Evolutionary conservation across 1,140 invertebrate genomes (phyloP), one percentile per base, ranked within the genome.

Genomic region (Spodoptera frugiperda): DNA sequence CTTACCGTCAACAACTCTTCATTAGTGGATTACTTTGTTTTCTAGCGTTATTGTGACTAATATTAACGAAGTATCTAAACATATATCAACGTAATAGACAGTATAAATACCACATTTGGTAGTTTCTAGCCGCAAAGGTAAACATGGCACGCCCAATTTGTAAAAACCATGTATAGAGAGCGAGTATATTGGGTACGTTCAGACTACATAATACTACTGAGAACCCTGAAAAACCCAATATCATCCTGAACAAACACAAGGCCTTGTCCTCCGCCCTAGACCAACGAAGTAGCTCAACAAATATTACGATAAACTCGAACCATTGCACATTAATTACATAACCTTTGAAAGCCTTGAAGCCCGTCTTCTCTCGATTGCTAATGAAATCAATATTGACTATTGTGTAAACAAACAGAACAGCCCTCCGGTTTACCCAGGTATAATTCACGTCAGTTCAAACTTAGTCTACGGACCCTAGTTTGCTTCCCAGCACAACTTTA

Each of bases 371-470:
- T 44, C 33, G 33, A 17, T 63, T 17, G 33, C 59, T 63, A 63
- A 63, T 44, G 59, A 63, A 63, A 33, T 33, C 33, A 63, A 63
- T 63, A 63, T 63, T 63, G 59, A 63, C 15, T 44, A 3, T 44
- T 44, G 59, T 63, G 33, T 63, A 44, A 44, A 63, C 15, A 59
- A 59, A 59, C 55, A 33, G 14, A 21, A 39, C 33, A 39, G 19
- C 25, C 19, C 14, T 21, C 14, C 55, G 1, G 30, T 39, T 59
- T 59, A 17, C 59, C 59, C 44, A 14, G 30, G n/a, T 61, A 59
- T 39, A 59, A 59, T 59, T 30, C 14, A 61, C 19, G 30, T n/a
- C 15, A 4, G 17, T 14, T 39, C 21, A 49, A 67, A 67, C 44
- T 67, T 67, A 14, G 33, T 14, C 44, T 67, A 25, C 21, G 44